Base-by-base conservation (phyloP, 2,113 vertebrate species). In the Phylloscopus trochilus region DNA sequence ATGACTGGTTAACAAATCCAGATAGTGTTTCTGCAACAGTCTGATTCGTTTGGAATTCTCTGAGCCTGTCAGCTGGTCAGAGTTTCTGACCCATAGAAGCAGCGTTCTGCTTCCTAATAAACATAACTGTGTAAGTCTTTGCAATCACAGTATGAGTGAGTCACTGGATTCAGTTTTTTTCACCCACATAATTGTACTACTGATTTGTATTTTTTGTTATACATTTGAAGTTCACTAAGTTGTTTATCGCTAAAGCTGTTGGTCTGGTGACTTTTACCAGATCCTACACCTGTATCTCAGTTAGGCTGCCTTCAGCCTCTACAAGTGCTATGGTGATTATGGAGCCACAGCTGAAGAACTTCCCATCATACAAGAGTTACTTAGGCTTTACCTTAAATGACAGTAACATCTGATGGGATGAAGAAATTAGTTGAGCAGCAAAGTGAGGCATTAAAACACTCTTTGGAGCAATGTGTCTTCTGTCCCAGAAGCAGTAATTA, bases 71-170 rank as follows among this genome's bases (percentile, higher is more conserved):
- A 2, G 18, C 19, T 80, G 49, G 15, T 21, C 44, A 41, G 46
- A 24, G 31, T 41, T 9, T 2, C 18, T 58, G 35, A 39, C 18
- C n/a, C 2, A 2, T 21, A 80, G 68, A 60, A 86, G 10, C 28
- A 21, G 4, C 33, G 18, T 60, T 28, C 14, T 62, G 15, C 26
- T 92, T 73, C 30, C 18, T 55, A 27, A 20, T 90, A 44, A 80
- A 27, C 5, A 0, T 17, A 31, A 27, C 3, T 27, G 8, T 56
- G 4, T 47, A 41, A 66, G 14, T 35, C 24, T 88, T 75, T 51
- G 31, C 31, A 18, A 0, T 1, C 7, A 3, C 2, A 26, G 2
- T 74, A 17, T n/a, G 62, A 66, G 20, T 28, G 13, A 83, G 33
- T 27, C 67, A 24, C 55, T 89, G 37, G 17, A 27, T 51, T 83